Percentiles rank a stretch among this genome's conserved stretches.
phyloP scores from a whole-genome alignment of 23 tunicate species.

The Halocynthia aurantium region DNA sequence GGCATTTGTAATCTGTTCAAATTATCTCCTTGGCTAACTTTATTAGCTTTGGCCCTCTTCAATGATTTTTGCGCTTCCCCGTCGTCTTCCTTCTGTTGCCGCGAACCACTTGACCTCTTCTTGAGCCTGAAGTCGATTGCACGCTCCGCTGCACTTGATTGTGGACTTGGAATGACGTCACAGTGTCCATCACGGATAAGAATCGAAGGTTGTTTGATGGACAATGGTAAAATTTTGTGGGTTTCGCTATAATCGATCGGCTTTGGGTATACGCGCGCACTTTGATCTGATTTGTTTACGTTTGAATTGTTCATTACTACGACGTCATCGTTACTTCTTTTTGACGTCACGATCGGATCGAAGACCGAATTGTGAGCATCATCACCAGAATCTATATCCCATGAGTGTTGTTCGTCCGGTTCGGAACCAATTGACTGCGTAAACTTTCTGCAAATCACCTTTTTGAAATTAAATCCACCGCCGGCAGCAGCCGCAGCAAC shows the following conservation, averaged over 20 bases:
- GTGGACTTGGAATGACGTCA: no score
- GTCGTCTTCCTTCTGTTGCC: no score
- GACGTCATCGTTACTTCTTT: not conserved
- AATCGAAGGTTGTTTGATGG: no score
- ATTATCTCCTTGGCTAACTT: not conserved
- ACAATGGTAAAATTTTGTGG: no score
- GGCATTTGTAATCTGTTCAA: not conserved
- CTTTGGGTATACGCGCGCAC: not conserved
- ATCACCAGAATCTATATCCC: not conserved
- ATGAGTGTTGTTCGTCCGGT: no score
- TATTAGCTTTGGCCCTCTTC: no score
- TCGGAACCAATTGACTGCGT: not conserved
- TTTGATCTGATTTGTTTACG: not conserved
- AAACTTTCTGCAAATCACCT: conserved; percentile 2
- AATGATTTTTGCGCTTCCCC: no score
- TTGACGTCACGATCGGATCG: not conserved
- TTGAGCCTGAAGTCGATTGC: no score
- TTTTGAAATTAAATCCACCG: conserved; percentile 10
- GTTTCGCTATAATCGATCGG: not conserved
- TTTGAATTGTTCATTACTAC: not conserved
- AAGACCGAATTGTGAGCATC: not conserved
- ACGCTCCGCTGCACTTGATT: no score
- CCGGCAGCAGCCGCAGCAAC: not conserved
- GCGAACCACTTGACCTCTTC: no score
- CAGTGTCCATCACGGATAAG: no score